Base-by-base conservation (phyloP, 1,140 invertebrate genomes). In the Drosophila lowei region DNA sequence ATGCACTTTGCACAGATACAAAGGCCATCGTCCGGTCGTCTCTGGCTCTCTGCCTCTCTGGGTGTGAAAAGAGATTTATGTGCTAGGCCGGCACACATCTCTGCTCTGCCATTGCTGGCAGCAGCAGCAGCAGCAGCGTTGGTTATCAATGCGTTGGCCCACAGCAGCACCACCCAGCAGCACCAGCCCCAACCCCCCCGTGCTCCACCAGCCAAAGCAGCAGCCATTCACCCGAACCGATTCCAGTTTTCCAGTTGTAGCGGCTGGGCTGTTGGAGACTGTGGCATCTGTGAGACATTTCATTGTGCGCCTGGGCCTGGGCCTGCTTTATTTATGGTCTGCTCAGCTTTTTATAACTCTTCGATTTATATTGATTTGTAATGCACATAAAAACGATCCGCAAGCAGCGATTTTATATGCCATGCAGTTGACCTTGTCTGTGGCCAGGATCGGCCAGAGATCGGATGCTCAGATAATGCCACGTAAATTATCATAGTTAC, bases 291-390 rank as follows among this genome's bases (percentile, higher is more conserved):
- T 83, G 79, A 73, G 79, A 83, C 79, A 85, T 72, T 86, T 85
- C 74, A 88, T 85, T 85, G 83, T 85, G 73, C 60, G 44, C 57
- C 68, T 38, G 34, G 23, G 23, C 50, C 23, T 30, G 28, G 68
- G 70, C 42, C 63, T 70, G 23, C 23, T 72, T 86, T 81, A 75
- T 85, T 85, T 85, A 85, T 85, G 81, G 83, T 61, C 70, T 85
- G 81, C 59, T 77, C 83, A 74, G 81, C 65, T 70, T 86, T 85
- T 85, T 85, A 85, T 72, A 86, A 85, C 81, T 88, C 77, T 85
- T 88, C 81, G 83, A 85, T 88, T 85, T 85, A 81, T 86, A 85
- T 85, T 85, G 81, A 85, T 85, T 85, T 81, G 77, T 75, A 86
- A 77, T 73, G 67, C 67, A 62, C 67, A 80, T 84, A 77, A 84